phyloP scores from a whole-genome alignment of 1,140 invertebrate species.

The Drosophila tristis region DNA sequence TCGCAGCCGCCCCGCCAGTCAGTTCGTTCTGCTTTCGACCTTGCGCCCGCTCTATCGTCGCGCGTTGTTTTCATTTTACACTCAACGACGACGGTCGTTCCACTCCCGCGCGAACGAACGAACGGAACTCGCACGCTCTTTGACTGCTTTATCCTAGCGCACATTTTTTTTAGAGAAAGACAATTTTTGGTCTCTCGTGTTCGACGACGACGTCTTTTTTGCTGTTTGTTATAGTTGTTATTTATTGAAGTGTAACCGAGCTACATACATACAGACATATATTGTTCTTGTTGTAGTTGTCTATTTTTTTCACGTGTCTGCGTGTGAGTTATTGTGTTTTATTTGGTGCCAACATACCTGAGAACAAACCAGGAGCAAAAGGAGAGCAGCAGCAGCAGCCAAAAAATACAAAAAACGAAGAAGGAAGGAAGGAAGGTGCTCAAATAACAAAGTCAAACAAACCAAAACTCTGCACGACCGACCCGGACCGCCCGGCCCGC shows the following conservation, averaged over 20 bases:
- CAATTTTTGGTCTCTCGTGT: too few relatives aligned
- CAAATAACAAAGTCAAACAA: constrained; percentile 74
- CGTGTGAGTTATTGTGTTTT: constrained; percentile 26
- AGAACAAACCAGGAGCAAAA: constrained; percentile 3
- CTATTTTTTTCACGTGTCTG: too few relatives aligned
- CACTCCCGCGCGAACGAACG: neutral
- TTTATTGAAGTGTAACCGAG: constrained; percentile 4
- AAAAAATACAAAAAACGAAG: too few relatives aligned
- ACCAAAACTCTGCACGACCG: constrained; percentile 7
- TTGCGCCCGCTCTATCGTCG: constrained; percentile 56
- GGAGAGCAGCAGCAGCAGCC: constrained; percentile 1
- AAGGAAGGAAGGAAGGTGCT: constrained; percentile 29
- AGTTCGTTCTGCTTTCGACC: constrained; percentile 10
- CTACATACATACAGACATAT: neutral
- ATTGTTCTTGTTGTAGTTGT: neutral
- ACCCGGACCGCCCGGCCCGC: constrained; percentile 16
- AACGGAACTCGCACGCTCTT: neutral
- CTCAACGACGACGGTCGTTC: constrained; percentile 62
- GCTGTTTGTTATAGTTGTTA: too few relatives aligned
- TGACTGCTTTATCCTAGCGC: constrained; percentile 1
- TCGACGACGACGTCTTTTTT: too few relatives aligned
- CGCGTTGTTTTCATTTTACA: constrained; percentile 52
- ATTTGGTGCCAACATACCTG: constrained; percentile 18
- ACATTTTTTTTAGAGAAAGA: too few relatives aligned
- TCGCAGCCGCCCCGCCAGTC: constrained; percentile 31